Conservation (phyloP, 2,797 vertebrate species). For the Vultur gryphus region DNA sequence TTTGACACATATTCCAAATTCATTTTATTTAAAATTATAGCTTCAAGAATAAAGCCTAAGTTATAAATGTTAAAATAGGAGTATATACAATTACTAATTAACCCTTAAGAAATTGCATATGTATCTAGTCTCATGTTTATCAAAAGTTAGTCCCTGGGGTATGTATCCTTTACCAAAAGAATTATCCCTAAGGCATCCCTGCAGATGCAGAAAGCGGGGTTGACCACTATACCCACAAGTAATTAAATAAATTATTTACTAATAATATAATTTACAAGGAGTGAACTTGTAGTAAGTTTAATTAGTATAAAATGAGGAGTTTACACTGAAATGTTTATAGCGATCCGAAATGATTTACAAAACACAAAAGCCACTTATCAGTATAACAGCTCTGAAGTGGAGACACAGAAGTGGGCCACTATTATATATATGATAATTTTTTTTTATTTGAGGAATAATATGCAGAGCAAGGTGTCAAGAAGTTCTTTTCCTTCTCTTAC, state of each 20-base stretch:
- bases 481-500: background rate
- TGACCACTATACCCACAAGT: background rate
- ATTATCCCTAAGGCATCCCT: background rate
- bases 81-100: background rate
- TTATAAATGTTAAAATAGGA: background rate
- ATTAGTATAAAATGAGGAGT: background rate
- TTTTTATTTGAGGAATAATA: background rate
- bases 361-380: background rate
- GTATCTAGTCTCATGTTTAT: background rate
- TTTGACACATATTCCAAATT: background rate
- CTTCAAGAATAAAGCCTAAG: background rate
- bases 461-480: background rate
- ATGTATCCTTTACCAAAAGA: background rate
- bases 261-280: background rate
- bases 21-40: background rate
- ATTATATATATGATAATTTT: background rate
- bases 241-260: background rate
- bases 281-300: background rate
- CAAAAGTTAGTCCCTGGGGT: background rate
- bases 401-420: background rate
- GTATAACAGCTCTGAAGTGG: background rate
- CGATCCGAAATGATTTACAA: background rate
- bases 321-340: background rate
- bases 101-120: background rate
- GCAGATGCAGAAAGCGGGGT: background rate